These are phyloP conservation scores for Capitulum mitella DNA, from an alignment of 2,888 invertebrate species.

Conservation along the genomic window DNA sequence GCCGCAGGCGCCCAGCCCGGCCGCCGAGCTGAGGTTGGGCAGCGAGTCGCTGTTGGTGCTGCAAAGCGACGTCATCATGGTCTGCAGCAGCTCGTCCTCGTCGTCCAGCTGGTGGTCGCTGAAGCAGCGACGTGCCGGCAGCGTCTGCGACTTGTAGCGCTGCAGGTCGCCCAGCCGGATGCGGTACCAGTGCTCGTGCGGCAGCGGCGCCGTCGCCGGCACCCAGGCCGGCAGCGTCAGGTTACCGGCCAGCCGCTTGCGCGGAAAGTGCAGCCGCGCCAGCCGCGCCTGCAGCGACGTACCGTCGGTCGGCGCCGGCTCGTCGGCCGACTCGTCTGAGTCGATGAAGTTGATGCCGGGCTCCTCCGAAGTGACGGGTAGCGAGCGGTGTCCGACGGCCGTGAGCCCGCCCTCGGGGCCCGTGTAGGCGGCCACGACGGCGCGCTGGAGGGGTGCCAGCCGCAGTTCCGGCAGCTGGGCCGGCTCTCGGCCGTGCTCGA, in stretches of 20 bases:
- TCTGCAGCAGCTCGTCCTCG: neutral
- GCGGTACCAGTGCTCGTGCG: neutral
- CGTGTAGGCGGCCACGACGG: slow-evolving; percentile 63
- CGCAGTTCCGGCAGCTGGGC: slow-evolving; percentile 50
- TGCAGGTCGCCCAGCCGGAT: slow-evolving; percentile 13
- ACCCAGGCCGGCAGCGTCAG: slow-evolving; percentile 21
- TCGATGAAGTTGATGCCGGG: slow-evolving; percentile 67
- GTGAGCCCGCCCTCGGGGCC: slow-evolving; percentile 76
- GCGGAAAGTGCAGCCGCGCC: slow-evolving; percentile 17
- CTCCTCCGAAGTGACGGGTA: slow-evolving; percentile 53
- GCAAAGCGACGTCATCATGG: slow-evolving; percentile 12
- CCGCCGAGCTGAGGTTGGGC: neutral
- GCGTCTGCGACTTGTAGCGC: slow-evolving; percentile 16
- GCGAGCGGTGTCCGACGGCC: slow-evolving; percentile 57
- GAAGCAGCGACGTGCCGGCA: slow-evolving; percentile 15
- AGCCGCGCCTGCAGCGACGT: neutral
- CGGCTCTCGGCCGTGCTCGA: slow-evolving; percentile 11
- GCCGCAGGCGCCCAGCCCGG: neutral
- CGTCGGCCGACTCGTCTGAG: slow-evolving; percentile 40
- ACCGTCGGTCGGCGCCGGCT: neutral
- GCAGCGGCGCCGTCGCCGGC: neutral
- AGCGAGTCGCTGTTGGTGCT: slow-evolving; percentile 8
- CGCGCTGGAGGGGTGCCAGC: slow-evolving; percentile 47
- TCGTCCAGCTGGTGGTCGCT: slow-evolving; percentile 5
- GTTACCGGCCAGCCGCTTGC: slow-evolving; percentile 5